phyloP scores from a whole-genome alignment of 2,113 vertebrate species.

The Charina bottae region DNA sequence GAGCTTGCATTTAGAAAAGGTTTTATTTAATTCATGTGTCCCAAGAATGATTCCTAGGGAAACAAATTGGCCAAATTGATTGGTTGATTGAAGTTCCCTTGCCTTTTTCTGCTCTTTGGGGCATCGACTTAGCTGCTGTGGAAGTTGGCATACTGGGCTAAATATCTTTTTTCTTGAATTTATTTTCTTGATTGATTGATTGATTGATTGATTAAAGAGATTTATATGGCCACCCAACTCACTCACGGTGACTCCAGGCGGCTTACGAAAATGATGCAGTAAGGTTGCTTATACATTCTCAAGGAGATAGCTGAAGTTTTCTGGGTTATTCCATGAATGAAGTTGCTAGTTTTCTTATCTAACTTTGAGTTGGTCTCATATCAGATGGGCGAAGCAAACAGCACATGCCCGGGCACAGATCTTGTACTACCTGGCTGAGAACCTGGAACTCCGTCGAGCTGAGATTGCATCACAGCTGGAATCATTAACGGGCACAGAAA shows the following conservation, averaged over 20 bases:
- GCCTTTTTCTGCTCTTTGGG: neutral
- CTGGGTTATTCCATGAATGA: neutral
- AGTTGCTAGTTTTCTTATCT: neutral
- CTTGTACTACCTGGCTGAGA: slow-evolving; percentile 80
- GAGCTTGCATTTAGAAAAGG: neutral
- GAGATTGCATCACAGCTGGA: slow-evolving; percentile 66
- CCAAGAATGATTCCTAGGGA: neutral
- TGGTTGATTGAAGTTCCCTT: neutral
- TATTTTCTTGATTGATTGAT: no score
- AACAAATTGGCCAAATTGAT: neutral
- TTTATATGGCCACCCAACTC: no score
- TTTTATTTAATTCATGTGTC: neutral
- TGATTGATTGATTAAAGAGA: no score
- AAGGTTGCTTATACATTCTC: neutral
- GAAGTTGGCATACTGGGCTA: neutral
- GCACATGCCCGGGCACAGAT: slow-evolving; percentile 75
- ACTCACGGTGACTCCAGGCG: no score
- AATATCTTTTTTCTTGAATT: neutral
- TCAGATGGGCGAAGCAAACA: slow-evolving; percentile 81
- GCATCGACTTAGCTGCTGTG: neutral
- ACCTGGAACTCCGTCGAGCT: slow-evolving; percentile 73
- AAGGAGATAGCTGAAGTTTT: neutral
- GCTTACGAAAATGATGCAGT: neutral
- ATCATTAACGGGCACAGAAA: slow-evolving; percentile 64
- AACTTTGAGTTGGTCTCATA: neutral